Evolutionary conservation across 2,113 vertebrate species (phyloP).

Genomic region (Saccopteryx leptura): DNA sequence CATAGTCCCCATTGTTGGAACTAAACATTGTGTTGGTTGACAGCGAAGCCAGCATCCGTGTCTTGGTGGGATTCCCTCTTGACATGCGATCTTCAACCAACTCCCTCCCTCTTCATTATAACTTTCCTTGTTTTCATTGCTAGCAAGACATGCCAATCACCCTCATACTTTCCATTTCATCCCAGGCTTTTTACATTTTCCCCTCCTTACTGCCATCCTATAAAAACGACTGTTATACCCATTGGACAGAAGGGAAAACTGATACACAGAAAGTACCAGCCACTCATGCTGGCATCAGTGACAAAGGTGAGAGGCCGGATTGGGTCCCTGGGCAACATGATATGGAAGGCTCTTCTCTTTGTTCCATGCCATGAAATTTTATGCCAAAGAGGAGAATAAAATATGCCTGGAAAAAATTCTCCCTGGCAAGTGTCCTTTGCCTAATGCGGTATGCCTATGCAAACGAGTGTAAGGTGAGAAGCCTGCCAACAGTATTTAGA

Average conservation of each 20-base stretch:
- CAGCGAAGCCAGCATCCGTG: fast-evolving
- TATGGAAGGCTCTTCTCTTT: neutral
- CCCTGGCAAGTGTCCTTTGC: neutral
- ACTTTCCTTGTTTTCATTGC: neutral
- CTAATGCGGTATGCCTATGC: neutral
- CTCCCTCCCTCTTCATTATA: neutral
- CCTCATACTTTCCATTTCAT: neutral
- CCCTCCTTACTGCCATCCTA: neutral
- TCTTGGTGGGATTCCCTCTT: neutral
- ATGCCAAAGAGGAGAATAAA: neutral
- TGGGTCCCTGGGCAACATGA: neutral
- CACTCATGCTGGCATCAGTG: neutral
- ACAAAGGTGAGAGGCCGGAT: neutral
- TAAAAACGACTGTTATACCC: neutral
- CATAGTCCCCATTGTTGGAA: neutral
- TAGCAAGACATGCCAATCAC: neutral
- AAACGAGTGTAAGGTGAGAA: neutral
- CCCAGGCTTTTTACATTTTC: neutral
- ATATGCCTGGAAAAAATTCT: neutral
- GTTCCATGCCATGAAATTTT: neutral
- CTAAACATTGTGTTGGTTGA: fast-evolving
- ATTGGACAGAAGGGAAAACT: neutral
- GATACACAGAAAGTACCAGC: neutral
- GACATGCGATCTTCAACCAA: neutral
- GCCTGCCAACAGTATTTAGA: neutral